phyloP scores from a whole-genome alignment of 2,888 invertebrate species.

The Coronaproctus castanopsis region DNA sequence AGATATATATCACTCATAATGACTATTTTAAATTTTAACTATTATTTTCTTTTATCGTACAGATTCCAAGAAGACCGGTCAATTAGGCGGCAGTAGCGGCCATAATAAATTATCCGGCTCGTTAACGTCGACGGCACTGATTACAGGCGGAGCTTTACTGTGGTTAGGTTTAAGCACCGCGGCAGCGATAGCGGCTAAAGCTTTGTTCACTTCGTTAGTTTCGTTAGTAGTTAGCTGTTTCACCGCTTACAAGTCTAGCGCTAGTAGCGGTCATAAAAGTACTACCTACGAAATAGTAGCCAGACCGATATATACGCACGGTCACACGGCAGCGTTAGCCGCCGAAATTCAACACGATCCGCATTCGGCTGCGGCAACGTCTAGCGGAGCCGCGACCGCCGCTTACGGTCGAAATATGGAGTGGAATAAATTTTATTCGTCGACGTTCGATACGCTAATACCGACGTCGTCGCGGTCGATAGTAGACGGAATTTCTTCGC shows the following conservation, averaged over 20 bases:
- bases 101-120: conserved; percentile 26
- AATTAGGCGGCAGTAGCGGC: background rate
- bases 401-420: conserved; percentile 11
- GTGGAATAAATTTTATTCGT: conserved; percentile 11
- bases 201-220: conserved; percentile 60
- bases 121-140: conserved; percentile 31
- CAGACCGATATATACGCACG: conserved; percentile 53
- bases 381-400: conserved; percentile 32
- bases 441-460: no score
- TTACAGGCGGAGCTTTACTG: conserved; percentile 49
- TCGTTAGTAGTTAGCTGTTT: conserved; percentile 50
- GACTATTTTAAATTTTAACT: no score
- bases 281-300: conserved; percentile 69
- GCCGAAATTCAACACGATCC: conserved; percentile 40
- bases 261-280: conserved; percentile 25
- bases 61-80: conserved; percentile 21
- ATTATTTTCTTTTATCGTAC: no score
- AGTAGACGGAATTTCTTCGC: conserved; percentile 3
- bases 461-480: no score
- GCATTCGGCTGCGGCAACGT: conserved; percentile 33
- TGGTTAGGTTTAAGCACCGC: conserved; percentile 53
- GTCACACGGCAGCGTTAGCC: conserved; percentile 32
- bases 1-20: no score
- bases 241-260: conserved; percentile 36
- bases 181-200: conserved; percentile 61